phyloP scores from a whole-genome alignment of 2,113 vertebrate species.

The Bos javanicus region DNA sequence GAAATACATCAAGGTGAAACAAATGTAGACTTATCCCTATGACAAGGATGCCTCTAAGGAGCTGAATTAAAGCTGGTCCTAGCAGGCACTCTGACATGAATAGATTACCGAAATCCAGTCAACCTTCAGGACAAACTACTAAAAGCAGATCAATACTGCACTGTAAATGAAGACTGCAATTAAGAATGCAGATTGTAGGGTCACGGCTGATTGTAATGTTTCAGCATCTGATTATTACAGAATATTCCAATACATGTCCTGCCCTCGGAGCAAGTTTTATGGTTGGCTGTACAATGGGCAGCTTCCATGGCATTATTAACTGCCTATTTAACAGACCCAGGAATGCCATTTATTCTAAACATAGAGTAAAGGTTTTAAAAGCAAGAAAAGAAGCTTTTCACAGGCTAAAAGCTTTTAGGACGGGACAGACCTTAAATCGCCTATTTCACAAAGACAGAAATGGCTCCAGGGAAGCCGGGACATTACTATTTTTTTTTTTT shows the following conservation, averaged over 20 bases:
- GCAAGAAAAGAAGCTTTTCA: conserved; percentile 57
- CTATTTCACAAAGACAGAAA: conserved; percentile 58
- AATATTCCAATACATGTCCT: background rate
- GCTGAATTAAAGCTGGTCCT: background rate
- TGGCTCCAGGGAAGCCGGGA: conserved; percentile 34
- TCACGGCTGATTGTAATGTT: background rate
- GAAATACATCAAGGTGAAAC: background rate
- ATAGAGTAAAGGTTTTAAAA: conserved; percentile 53
- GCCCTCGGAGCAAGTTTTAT: conserved; percentile 15
- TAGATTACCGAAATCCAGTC: background rate
- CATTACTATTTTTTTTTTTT: conserved; percentile 7
- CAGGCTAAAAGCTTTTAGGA: conserved; percentile 67
- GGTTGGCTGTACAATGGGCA: background rate
- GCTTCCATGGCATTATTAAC: conserved; percentile 51
- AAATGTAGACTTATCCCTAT: background rate
- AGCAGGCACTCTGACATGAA: background rate
- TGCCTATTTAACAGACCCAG: conserved; percentile 59
- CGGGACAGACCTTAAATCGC: conserved; percentile 50
- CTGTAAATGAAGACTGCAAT: conserved; percentile 27
- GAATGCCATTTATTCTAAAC: conserved; percentile 67
- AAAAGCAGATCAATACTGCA: background rate
- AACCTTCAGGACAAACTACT: conserved; percentile 17
- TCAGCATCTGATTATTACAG: background rate
- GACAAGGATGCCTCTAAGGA: background rate
- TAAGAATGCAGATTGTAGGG: conserved; percentile 35